A percentile compares a stretch with the other conserved stretches of the same genome.
Conservation (phyloP, 2,888 invertebrate species). For the Platycheirus albimanus region DNA sequence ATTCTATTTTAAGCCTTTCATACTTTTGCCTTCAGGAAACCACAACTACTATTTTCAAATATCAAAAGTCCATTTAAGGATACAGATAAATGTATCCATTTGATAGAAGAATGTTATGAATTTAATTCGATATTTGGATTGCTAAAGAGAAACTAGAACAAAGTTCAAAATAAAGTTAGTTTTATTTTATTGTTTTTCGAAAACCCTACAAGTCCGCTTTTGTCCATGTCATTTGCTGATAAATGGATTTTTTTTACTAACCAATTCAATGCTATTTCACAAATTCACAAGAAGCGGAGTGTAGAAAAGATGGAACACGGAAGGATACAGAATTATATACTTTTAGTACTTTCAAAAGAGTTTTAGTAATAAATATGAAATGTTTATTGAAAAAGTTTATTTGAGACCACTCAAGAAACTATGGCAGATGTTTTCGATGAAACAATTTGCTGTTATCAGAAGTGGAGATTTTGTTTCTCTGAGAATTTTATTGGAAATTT, state of each 20-base stretch:
- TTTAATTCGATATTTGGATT: slow-evolving; percentile 5
- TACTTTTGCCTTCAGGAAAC: background rate
- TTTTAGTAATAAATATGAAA: background rate
- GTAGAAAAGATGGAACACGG: background rate
- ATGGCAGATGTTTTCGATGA: no score
- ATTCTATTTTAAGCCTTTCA: slow-evolving; percentile 7
- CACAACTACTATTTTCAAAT: background rate
- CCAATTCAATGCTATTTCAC: background rate
- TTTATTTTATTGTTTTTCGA: slow-evolving; percentile 16
- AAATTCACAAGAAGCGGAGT: background rate
- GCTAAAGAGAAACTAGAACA: slow-evolving; percentile 13
- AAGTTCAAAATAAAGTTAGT: slow-evolving; percentile 19
- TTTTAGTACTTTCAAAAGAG: background rate
- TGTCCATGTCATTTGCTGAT: slow-evolving; percentile 6
- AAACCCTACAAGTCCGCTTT: background rate
- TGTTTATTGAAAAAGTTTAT: no score
- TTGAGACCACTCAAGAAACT: no score
- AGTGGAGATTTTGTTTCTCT: no score
- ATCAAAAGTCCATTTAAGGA: background rate
- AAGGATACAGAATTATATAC: background rate
- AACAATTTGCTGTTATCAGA: no score
- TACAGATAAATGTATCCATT: background rate
- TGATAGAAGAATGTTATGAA: slow-evolving; percentile 1
- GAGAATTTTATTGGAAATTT: no score
- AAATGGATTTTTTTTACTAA: slow-evolving; percentile 25